Evolutionary conservation across 1,140 invertebrate species (phyloP).

Genomic region (Pogonomyrmex barbatus): DNA sequence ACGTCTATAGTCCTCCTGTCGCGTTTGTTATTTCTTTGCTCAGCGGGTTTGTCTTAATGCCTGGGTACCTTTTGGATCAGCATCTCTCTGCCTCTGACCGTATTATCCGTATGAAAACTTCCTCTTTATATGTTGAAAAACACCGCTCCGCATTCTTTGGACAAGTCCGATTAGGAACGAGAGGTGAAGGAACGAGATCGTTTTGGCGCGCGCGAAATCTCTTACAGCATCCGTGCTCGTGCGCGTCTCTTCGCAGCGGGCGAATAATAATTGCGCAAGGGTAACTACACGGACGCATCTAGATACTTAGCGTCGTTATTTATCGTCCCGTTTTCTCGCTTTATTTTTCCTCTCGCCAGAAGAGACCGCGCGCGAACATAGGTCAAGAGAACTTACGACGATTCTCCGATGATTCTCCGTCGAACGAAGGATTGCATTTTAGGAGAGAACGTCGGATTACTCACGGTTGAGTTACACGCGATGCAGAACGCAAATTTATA

Average conservation of each 20-base stretch:
- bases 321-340: constrained; percentile 33
- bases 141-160: constrained; percentile 1
- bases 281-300: constrained; percentile 25
- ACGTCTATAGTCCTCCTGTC: constrained; percentile 34
- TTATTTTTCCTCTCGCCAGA: neutral
- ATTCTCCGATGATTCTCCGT: constrained; percentile 3
- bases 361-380: constrained; percentile 2
- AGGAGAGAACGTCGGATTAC: neutral
- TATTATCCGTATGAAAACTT: constrained; percentile 63
- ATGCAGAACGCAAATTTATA: constrained; percentile 21
- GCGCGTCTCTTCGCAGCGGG: neutral
- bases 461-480: neutral
- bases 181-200: neutral
- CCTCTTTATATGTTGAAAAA: constrained; percentile 47
- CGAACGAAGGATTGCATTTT: constrained; percentile 9
- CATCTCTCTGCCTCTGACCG: constrained; percentile 68
- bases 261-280: constrained; percentile 25
- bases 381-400: constrained; percentile 21
- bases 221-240: neutral
- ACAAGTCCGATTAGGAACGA: no score
- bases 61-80: constrained; percentile 69
- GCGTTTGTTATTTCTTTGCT: constrained; percentile 66
- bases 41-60: constrained; percentile 74
- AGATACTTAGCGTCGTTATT: constrained; percentile 61
- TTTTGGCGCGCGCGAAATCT: neutral